Base-by-base conservation (phyloP, 2,113 vertebrate genomes). In the Thamnaconus septentrionalis region DNA sequence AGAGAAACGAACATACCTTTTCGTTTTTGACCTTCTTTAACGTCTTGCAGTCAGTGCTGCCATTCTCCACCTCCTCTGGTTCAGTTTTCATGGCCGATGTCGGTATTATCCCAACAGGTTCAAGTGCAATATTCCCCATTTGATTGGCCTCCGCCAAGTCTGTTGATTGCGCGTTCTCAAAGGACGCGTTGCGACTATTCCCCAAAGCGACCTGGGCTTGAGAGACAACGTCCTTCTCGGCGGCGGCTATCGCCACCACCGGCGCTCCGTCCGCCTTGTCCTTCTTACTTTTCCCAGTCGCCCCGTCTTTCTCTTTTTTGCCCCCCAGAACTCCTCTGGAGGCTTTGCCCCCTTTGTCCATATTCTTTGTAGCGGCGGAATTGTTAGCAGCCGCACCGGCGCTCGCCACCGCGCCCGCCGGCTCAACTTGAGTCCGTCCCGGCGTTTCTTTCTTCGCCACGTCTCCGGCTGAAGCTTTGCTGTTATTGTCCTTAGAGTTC, bases 21-120 rank as follows among this genome's bases (percentile, higher is more conserved):
- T 99, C 97, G 7, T 92, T 93, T 89, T 99, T 99, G 85, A 98
- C 93, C 85, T 98, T 99, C 84, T 98, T 99, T 86, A 96, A 80
- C 51, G 90, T 91, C 84, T 97, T 94, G 89, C 95, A 97, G 76
- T 99, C 97, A 42, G 76, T 87, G 56, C 86, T 91, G 11, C 87
- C 90, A 75, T 90, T 92, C 66, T 98, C 97, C 84, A 94, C 92
- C 52, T 99, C 97, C 87, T 98, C 96, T 64, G 94, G 89, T 87
- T 99, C 97, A 1, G 93, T 90, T 89, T 99, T 98, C 90, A 94
- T 88, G 87, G 93, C 92, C 92, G 98, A 87, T 12, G 94, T 92
- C 75, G 95, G 95, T 85, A 96, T 93, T 3, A 96, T 94, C 76
- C 95, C 92, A 89, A 96, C 94, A 46, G 94, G 91, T 88, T 98